Evolutionary conservation across 1,140 invertebrate genomes (phyloP).

Genomic region (Temnothorax curvispinosus): DNA sequence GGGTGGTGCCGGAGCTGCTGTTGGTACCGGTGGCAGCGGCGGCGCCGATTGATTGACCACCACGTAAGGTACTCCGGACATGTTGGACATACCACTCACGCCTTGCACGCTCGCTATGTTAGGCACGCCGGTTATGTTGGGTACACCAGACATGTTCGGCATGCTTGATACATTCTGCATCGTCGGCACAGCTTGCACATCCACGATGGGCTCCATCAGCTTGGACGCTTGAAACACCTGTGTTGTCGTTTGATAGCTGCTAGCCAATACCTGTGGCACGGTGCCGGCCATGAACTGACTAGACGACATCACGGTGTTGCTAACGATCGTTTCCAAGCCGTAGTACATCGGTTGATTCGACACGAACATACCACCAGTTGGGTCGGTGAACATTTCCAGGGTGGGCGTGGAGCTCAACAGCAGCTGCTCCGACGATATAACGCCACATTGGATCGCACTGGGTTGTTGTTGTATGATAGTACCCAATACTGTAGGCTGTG

Average conservation of each 20-base stretch:
- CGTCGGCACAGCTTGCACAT: slow-evolving; percentile 82
- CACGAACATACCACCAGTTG: slow-evolving; percentile 89
- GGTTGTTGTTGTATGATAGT: slow-evolving; percentile 88
- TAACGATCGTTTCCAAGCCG: slow-evolving; percentile 93
- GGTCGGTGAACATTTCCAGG: slow-evolving; percentile 90
- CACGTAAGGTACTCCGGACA: slow-evolving; percentile 69
- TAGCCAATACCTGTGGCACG: slow-evolving; percentile 91
- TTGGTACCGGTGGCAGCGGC: background rate
- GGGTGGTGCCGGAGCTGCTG: slow-evolving; percentile 39
- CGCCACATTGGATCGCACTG: slow-evolving; percentile 86
- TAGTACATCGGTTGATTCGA: slow-evolving; percentile 92
- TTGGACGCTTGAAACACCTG: slow-evolving; percentile 94
- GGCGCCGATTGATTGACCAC: slow-evolving; percentile 53
- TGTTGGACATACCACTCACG: slow-evolving; percentile 89
- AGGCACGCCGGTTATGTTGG: slow-evolving; percentile 77
- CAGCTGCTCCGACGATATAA: slow-evolving; percentile 87
- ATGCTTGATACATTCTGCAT: slow-evolving; percentile 83
- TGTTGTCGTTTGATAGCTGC: slow-evolving; percentile 93
- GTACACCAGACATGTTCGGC: slow-evolving; percentile 65
- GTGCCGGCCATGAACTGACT: slow-evolving; percentile 92
- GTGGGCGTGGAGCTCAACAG: slow-evolving; percentile 89
- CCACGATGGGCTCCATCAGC: slow-evolving; percentile 91
- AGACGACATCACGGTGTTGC: slow-evolving; percentile 94
- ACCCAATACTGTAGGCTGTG: slow-evolving; percentile 86
- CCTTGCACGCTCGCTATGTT: slow-evolving; percentile 79